Conservation (phyloP, 2,797 vertebrate species). For the Astyanax mexicanus region DNA sequence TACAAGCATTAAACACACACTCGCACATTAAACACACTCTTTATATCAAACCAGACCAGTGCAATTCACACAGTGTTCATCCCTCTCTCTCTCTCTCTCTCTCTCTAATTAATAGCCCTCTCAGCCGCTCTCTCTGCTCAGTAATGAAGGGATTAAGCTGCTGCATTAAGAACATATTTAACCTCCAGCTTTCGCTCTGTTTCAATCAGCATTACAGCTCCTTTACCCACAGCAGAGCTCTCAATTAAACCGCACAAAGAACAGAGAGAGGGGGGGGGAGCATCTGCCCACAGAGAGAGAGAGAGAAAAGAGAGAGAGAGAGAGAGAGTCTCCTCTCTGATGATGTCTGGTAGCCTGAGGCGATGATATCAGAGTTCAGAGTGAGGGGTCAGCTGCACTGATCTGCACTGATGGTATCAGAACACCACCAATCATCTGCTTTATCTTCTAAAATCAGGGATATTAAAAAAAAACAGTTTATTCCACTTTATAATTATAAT, state of each 20-base stretch:
- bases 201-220: constrained; percentile 98
- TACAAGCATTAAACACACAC: too few species aligned
- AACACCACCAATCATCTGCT: too few species aligned
- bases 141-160: constrained; percentile 93
- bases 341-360: constrained; percentile 67
- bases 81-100: constrained; percentile 1
- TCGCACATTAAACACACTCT: not conserved
- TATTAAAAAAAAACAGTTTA: too few species aligned
- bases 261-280: too few species aligned
- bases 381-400: not conserved
- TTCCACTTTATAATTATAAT: too few species aligned
- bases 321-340: constrained; percentile 76
- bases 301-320: constrained; percentile 82
- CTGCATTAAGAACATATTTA: constrained; percentile 98
- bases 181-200: constrained; percentile 98
- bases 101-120: not conserved
- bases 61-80: not conserved
- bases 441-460: too few species aligned
- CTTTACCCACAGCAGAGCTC: constrained; percentile 94
- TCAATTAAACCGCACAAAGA: constrained; percentile 99
- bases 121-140: not conserved
- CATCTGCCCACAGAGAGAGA: constrained; percentile 96
- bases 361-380: constrained; percentile 63
- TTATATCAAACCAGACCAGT: too few species aligned
- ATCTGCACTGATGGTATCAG: too few species aligned